Evolutionary conservation across 2,888 invertebrate genomes (phyloP).

Genomic region (Eupithecia insigniata): DNA sequence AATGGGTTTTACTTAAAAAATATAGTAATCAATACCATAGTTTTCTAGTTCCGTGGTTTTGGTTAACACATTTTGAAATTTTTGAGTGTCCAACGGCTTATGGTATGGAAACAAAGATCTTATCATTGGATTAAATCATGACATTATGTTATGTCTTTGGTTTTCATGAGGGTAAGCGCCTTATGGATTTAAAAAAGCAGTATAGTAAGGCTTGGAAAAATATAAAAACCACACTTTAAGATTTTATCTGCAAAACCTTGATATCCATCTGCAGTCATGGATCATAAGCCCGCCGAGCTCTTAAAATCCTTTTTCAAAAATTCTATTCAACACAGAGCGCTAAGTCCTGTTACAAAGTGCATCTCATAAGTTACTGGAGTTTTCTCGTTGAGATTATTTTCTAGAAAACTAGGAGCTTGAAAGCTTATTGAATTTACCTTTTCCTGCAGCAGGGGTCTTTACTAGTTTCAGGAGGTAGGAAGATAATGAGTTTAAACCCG

Average conservation of each 20-base stretch:
- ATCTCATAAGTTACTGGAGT: slow-evolving; percentile 21
- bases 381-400: slow-evolving; percentile 7
- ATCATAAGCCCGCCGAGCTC: slow-evolving; percentile 5
- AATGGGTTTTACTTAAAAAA: neutral
- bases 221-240: neutral
- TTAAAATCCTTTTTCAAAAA: slow-evolving; percentile 16
- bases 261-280: neutral
- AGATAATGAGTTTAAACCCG: neutral
- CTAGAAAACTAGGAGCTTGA: neutral
- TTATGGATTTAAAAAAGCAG: neutral
- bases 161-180: too few species aligned
- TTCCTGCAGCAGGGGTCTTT: neutral
- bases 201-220: neutral
- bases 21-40: neutral
- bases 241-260: neutral
- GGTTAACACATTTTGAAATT: too few species aligned
- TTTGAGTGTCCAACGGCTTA: too few species aligned
- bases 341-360: slow-evolving; percentile 29
- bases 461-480: neutral
- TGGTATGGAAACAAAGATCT: too few species aligned
- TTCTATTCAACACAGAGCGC: slow-evolving; percentile 20
- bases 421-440: slow-evolving; percentile 3
- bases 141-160: too few species aligned
- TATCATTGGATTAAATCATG: too few species aligned
- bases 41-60: neutral